Percentiles rank a stretch among this genome's conserved stretches.
Conservation (phyloP, 1,140 invertebrate species). For the Proctacanthus coquilletti region DNA sequence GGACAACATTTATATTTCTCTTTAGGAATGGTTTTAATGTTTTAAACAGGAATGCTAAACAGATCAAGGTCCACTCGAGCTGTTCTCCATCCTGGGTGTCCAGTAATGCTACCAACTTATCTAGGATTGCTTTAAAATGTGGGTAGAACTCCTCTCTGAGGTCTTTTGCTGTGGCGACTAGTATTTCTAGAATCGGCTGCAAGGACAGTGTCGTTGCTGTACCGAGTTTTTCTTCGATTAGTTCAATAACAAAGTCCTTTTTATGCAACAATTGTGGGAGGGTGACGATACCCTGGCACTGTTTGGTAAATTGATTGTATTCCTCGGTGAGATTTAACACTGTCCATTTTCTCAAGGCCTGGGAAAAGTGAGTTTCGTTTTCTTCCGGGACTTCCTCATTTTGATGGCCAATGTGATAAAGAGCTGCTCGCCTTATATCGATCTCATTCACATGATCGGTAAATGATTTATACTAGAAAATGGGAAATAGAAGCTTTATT, state of each 20-base stretch:
- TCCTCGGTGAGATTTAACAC: constrained; percentile 69
- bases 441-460: constrained; percentile 67
- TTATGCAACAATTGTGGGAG: constrained; percentile 63
- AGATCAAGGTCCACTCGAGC: constrained; percentile 66
- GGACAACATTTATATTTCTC: constrained; percentile 57
- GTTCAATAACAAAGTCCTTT: constrained; percentile 57
- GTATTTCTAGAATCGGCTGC: constrained; percentile 71
- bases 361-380: constrained; percentile 57
- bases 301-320: constrained; percentile 56
- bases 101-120: constrained; percentile 53
- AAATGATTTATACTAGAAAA: constrained; percentile 68
- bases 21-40: constrained; percentile 67
- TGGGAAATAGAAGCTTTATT: constrained; percentile 6
- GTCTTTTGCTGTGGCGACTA: constrained; percentile 72
- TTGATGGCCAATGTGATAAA: constrained; percentile 46
- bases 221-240: constrained; percentile 53
- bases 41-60: constrained; percentile 80
- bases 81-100: constrained; percentile 64
- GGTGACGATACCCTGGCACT: constrained; percentile 55
- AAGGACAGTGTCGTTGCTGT: constrained; percentile 52
- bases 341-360: constrained; percentile 74
- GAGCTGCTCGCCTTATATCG: constrained; percentile 58
- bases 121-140: constrained; percentile 53
- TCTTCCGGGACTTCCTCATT: constrained; percentile 46
- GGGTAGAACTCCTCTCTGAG: constrained; percentile 73